Base-by-base conservation (phyloP, 92 coral and sea anemone genomes). In the Isaurus tuberculatus region DNA sequence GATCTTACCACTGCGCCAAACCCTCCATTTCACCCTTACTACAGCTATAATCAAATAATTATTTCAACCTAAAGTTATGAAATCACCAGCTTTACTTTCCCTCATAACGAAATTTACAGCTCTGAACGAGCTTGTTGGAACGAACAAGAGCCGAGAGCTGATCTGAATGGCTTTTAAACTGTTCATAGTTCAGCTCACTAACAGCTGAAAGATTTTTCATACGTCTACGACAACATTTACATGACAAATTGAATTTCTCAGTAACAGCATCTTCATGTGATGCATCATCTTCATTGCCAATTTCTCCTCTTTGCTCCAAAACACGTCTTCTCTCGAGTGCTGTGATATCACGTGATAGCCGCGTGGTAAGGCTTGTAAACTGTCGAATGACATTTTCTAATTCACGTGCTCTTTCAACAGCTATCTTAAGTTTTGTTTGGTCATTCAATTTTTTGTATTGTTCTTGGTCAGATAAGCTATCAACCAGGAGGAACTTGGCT, bases 171-270 rank as follows among this genome's bases (percentile, higher is more conserved):
- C n/a, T 34, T 49, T 77, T 86, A 36, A 93, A 88, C 30, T 57
- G 89, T 31, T 79, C 70, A 37, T 93, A 93, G 20, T 86, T 79
- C 20, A 93, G 10, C 42, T 83, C 79, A 29, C 97, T 91, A 31
- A 88, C 88, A 0, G 88, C 85, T 1, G 93, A 77, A 34, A 77
- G 82, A 77, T 77, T 90, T 31, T 91, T 93, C 58, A 93, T 93
- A 55, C 97, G 77, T 27, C 94, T 71, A 73, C 92, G 67, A 36
- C 97, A 93, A 79, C 97, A 93, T 48, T 91, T 93, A 28, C 97
- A 93, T 4, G 92, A 88, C 48, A 91, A 83, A 63, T 93, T 91
- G 49, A 86, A 91, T 28, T 89, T 83, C 66, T 93, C 97, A 34
- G 58, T 29, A 65, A 77, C 25, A 0, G 82, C 49, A 20, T 77